Conservation (phyloP, 2,888 invertebrate genomes). For the Mythimna pallens region DNA sequence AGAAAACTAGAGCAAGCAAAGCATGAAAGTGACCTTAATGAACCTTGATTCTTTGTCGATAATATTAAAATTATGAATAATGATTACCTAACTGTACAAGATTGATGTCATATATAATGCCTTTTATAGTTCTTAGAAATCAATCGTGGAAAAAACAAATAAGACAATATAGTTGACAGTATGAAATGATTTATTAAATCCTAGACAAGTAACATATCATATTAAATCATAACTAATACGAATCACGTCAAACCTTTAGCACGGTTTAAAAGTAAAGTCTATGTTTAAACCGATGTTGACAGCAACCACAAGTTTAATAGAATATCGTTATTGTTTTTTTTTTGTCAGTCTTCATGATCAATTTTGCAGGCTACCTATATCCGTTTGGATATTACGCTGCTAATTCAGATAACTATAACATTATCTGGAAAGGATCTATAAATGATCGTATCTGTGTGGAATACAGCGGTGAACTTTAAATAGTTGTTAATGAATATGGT, state of each 20-base stretch:
- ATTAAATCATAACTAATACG: slow-evolving; percentile 35
- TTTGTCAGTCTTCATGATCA: neutral
- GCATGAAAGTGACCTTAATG: slow-evolving; percentile 13
- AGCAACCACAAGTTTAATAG: neutral
- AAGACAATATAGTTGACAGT: slow-evolving; percentile 23
- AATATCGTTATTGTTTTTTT: neutral
- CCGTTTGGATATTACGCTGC: neutral
- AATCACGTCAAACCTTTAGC: slow-evolving; percentile 29
- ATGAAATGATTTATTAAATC: slow-evolving; percentile 34
- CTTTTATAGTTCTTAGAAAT: slow-evolving; percentile 7
- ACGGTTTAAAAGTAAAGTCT: slow-evolving; percentile 2
- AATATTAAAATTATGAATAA: neutral
- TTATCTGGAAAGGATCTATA: neutral
- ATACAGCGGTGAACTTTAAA: neutral
- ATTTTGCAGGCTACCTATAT: neutral
- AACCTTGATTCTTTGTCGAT: neutral
- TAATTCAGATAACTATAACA: neutral
- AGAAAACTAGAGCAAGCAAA: slow-evolving; percentile 29
- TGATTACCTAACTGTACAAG: neutral
- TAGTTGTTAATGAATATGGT: neutral
- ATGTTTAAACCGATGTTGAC: slow-evolving; percentile 4
- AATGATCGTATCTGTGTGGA: no score
- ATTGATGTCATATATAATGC: neutral
- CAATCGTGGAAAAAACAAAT: slow-evolving; percentile 9
- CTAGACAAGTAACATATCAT: slow-evolving; percentile 32